Conservation (phyloP, 1,140 invertebrate genomes). For the Rhynchophorus ferrugineus region DNA sequence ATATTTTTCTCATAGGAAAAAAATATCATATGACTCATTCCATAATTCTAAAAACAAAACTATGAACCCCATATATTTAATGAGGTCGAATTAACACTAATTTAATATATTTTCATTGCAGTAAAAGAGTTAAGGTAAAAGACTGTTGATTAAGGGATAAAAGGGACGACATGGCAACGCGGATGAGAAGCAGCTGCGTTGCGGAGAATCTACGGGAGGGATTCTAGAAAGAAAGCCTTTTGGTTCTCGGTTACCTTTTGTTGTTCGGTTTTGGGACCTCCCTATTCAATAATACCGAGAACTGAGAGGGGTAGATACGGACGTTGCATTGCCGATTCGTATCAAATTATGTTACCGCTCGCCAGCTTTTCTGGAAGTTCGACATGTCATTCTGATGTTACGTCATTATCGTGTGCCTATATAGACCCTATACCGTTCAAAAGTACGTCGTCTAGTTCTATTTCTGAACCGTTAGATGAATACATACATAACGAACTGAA, state of each 20-base stretch:
- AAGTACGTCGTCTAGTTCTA: too few relatives aligned
- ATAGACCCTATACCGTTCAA: too few relatives aligned
- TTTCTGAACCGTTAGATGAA: too few relatives aligned
- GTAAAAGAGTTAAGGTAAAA: too few relatives aligned
- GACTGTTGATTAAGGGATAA: too few relatives aligned
- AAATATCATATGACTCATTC: background rate
- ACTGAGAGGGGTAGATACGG: conserved; percentile 20
- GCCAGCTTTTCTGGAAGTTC: conserved; percentile 9
- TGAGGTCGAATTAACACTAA: too few relatives aligned
- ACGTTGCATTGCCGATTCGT: conserved; percentile 9
- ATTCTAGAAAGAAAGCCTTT: conserved; percentile 22
- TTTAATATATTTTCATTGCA: too few relatives aligned
- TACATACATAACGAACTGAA: too few relatives aligned
- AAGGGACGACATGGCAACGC: conserved; percentile 10
- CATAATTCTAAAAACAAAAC: too few relatives aligned
- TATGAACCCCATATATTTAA: too few relatives aligned
- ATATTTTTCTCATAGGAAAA: background rate
- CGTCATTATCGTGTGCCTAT: conserved; percentile 3
- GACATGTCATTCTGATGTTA: conserved; percentile 9
- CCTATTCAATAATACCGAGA: conserved; percentile 18
- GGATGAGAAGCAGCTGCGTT: conserved; percentile 17
- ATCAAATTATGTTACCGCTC: conserved; percentile 13
- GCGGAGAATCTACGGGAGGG: conserved; percentile 22
- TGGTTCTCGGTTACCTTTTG: conserved; percentile 42
- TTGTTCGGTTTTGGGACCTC: conserved; percentile 13